Base-by-base conservation (phyloP, 2,888 invertebrate species). In the Idaea straminata region DNA sequence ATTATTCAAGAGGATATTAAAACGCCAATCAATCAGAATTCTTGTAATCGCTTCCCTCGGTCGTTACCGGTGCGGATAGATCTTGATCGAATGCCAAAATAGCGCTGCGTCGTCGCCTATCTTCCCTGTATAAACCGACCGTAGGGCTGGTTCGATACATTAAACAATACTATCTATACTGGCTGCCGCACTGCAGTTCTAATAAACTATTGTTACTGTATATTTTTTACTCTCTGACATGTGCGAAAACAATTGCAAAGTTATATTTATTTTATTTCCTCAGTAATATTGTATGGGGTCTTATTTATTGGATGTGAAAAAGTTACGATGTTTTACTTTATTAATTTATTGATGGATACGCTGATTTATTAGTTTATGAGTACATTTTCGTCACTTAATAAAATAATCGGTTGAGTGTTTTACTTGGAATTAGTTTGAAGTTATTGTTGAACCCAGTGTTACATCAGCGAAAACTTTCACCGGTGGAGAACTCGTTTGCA, bases 401-500 rank as follows among this genome's bases (percentile, higher is more conserved):
- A 13, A 47, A 47, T 47, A 7, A 47, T 47, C 10, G 47, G 47
- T 25, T 25, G 25, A 25, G 25, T 47, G 3, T 47, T 47, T 69
- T 62, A 66, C 63, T 61, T 13, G 38, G 10, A 61, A 62, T 58
- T 57, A 60, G 58, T 16, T 61, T 35, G 7, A 59, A 63, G 61
- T 64, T 67, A 66, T 62, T 63, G 64, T 62, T 47, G 69, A 68
- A 66, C 66, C 68, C 68, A 66, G 62, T 68, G 67, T 65, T 66
- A 69, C 66, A 65, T 63, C 68, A 64, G 66, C 72, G 73, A 69
- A 78, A 88, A 91, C 88, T 90, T 89, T 89, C 86, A 71, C 77
- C 81, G 69, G 71, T 77, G 76, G 72, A 75, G 77, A 64, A 69
- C 78, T 85, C 83, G 87, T 88, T 90, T 88, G 86, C 88, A 86